These are phyloP conservation scores for Stegana nigrithorax DNA, from an alignment of 2,888 invertebrate genomes.

Conservation along the genomic window DNA sequence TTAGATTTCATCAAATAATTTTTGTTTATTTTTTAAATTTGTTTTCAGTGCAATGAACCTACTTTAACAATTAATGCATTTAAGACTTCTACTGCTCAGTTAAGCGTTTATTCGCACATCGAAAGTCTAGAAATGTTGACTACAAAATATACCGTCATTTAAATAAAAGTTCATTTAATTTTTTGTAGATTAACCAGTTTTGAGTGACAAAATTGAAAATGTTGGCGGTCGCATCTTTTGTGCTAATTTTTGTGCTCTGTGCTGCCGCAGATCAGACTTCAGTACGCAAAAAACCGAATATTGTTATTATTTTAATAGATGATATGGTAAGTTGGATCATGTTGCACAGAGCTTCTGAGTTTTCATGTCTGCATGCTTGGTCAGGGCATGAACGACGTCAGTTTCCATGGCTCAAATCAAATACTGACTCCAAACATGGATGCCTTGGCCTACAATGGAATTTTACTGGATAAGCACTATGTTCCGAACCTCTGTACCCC, in stretches of 20 bases:
- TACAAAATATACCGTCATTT: too few species aligned
- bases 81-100: too few species aligned
- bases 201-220: background rate
- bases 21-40: too few species aligned
- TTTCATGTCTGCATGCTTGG: background rate
- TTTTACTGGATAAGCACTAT: conserved; percentile 85
- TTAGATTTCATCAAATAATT: too few species aligned
- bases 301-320: conserved; percentile 84
- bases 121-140: too few species aligned
- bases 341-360: background rate
- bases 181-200: too few species aligned
- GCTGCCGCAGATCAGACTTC: background rate
- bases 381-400: conserved; percentile 94
- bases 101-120: too few species aligned
- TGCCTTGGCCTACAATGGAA: conserved; percentile 84
- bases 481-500: conserved; percentile 89
- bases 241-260: too few species aligned
- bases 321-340: conserved; percentile 77
- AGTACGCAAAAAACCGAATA: conserved; percentile 75
- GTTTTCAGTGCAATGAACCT: too few species aligned
- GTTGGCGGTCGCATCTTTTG: background rate
- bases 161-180: too few species aligned
- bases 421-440: conserved; percentile 93
- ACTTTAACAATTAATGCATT: too few species aligned
- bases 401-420: conserved; percentile 90